These are phyloP conservation scores for Anisognathus igniventris DNA, from an alignment of 2,797 vertebrate species.

Conservation along the genomic window DNA sequence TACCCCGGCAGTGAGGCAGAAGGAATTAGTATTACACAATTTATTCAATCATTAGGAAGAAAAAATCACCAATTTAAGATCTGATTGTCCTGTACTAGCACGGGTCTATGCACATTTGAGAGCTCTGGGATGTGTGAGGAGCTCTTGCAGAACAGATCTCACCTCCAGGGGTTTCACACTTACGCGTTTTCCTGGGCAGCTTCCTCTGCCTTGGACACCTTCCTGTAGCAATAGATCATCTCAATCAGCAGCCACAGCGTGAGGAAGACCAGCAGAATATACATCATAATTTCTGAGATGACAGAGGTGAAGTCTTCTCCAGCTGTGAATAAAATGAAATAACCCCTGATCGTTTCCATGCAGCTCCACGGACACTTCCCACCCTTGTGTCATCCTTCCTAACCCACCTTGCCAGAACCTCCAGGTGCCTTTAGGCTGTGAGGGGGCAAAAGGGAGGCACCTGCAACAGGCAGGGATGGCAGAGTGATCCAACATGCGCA, in stretches of 20 bases:
- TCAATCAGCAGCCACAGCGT: slow-evolving; percentile 94
- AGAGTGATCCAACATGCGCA: accelerated
- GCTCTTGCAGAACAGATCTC: background rate
- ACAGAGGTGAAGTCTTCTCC: slow-evolving; percentile 81
- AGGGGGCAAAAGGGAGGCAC: background rate
- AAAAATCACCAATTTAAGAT: background rate
- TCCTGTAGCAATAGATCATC: slow-evolving; percentile 97
- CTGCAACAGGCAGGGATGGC: background rate
- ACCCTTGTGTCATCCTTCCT: background rate
- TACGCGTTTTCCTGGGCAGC: slow-evolving; percentile 87
- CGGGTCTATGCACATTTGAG: background rate
- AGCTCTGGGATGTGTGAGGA: background rate
- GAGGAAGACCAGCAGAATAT: slow-evolving; percentile 92
- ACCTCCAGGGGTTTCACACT: slow-evolving; percentile 67
- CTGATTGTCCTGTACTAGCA: background rate
- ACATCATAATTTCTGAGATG: slow-evolving; percentile 98
- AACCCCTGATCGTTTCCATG: background rate
- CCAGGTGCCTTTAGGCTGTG: background rate
- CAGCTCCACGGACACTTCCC: background rate
- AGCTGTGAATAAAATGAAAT: slow-evolving; percentile 69
- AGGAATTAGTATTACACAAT: background rate
- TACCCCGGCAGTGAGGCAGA: background rate
- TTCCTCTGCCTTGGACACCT: slow-evolving; percentile 93
- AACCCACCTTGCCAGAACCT: background rate
- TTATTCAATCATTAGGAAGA: background rate